These are phyloP conservation scores for Keiferia lycopersicella DNA, from an alignment of 2,888 invertebrate genomes.

Conservation along the genomic window DNA sequence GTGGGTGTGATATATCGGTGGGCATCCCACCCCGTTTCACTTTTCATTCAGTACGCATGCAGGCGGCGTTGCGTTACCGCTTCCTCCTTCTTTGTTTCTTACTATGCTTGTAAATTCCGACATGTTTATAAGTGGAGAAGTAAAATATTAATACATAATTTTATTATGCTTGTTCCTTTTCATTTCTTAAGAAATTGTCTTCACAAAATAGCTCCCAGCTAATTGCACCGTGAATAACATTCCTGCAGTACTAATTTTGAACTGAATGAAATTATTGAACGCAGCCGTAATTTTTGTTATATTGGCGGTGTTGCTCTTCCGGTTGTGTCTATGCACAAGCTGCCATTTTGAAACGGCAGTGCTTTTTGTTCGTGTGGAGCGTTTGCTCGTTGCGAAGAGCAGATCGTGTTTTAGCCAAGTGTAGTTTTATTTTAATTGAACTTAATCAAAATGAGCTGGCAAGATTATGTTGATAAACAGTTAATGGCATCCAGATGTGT, in stretches of 20 bases:
- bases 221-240: background rate
- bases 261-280: conserved; percentile 30
- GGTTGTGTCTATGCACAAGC: conserved; percentile 69
- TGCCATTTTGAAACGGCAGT: conserved; percentile 81
- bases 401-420: conserved; percentile 74
- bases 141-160: no score
- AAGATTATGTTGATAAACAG: conserved; percentile 99
- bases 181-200: no score
- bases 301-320: conserved; percentile 62
- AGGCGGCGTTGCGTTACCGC: no score
- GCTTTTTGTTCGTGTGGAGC: conserved; percentile 82
- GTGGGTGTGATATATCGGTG: no score
- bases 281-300: conserved; percentile 33
- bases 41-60: no score
- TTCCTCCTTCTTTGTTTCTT: no score
- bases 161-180: no score
- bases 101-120: no score
- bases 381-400: conserved; percentile 77
- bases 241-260: background rate
- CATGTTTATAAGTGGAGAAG: no score
- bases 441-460: conserved; percentile 94
- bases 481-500: conserved; percentile 97
- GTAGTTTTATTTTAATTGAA: conserved; percentile 80
- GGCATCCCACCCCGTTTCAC: no score
- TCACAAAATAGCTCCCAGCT: background rate